phyloP scores from a whole-genome alignment of 1,140 invertebrate species.

The Ceratosolen solmsi region DNA sequence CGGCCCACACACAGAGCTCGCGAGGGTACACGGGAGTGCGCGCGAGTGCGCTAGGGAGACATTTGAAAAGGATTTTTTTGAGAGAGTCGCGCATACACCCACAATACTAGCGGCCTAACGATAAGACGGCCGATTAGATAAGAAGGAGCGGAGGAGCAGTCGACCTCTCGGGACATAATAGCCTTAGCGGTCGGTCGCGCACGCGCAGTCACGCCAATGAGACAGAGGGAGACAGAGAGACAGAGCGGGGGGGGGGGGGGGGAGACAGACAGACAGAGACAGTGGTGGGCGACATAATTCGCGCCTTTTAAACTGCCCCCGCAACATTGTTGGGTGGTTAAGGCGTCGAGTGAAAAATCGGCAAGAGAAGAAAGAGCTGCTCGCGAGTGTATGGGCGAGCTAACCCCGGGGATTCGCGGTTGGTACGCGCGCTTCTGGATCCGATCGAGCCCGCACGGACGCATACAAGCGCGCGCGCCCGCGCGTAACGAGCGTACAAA shows the following conservation, averaged over 20 bases:
- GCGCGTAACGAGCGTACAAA: too few species aligned
- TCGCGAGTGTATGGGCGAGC: neutral
- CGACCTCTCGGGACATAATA: neutral
- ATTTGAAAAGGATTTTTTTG: neutral
- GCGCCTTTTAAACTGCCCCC: constrained; percentile 36
- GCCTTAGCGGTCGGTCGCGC: neutral
- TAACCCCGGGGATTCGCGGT: neutral
- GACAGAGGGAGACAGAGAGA: too few species aligned
- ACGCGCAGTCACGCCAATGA: neutral
- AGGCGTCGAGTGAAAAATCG: neutral
- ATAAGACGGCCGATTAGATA: constrained; percentile 48
- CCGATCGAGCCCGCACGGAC: neutral
- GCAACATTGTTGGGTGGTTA: constrained; percentile 3
- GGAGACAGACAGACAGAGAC: too few species aligned
- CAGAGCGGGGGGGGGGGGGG: too few species aligned
- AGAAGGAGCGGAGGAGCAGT: neutral
- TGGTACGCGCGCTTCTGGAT: neutral
- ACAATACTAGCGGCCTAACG: neutral
- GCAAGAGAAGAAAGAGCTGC: neutral
- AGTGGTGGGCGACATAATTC: constrained; percentile 22
- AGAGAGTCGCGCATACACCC: neutral
- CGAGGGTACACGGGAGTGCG: neutral
- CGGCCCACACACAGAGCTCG: too few species aligned
- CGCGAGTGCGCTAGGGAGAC: neutral
- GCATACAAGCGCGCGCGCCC: neutral